Percentiles rank a stretch among this genome's conserved stretches.
Evolutionary conservation across 2,797 vertebrate genomes (phyloP).

Genomic region (Paguma larvata): DNA sequence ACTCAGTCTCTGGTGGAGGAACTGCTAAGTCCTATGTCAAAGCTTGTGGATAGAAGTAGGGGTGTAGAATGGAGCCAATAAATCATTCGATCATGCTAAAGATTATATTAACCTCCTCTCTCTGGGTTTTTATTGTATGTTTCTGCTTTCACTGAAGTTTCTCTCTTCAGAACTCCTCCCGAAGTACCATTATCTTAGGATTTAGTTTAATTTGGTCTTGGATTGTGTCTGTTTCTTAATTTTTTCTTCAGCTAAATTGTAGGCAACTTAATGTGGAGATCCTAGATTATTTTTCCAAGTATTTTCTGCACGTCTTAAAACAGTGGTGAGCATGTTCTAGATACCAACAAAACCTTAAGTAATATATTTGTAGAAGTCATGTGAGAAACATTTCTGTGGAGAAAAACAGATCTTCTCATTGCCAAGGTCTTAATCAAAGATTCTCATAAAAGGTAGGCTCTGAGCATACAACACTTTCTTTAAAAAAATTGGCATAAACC

Average conservation of each 20-base stretch:
- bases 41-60: neutral
- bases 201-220: conserved; percentile 39
- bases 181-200: conserved; percentile 45
- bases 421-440: conserved; percentile 46
- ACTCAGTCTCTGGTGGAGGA: neutral
- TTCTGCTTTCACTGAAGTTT: conserved; percentile 49
- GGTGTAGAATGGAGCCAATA: neutral
- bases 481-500: conserved; percentile 68
- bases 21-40: neutral
- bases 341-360: conserved; percentile 41
- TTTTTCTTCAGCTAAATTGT: neutral
- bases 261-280: conserved; percentile 5
- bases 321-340: neutral
- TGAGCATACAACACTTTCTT: conserved; percentile 52
- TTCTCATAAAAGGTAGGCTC: conserved; percentile 51
- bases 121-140: conserved; percentile 23
- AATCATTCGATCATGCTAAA: neutral
- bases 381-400: conserved; percentile 45
- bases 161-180: conserved; percentile 19
- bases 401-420: conserved; percentile 53
- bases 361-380: conserved; percentile 50
- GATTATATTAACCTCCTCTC: neutral
- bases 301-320: neutral
- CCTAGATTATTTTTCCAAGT: neutral
- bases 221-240: conserved; percentile 37